Evolutionary conservation across 2,113 vertebrate species (phyloP), one percentile per base, ranked within the genome.

Genomic region (Helogale parvula): DNA sequence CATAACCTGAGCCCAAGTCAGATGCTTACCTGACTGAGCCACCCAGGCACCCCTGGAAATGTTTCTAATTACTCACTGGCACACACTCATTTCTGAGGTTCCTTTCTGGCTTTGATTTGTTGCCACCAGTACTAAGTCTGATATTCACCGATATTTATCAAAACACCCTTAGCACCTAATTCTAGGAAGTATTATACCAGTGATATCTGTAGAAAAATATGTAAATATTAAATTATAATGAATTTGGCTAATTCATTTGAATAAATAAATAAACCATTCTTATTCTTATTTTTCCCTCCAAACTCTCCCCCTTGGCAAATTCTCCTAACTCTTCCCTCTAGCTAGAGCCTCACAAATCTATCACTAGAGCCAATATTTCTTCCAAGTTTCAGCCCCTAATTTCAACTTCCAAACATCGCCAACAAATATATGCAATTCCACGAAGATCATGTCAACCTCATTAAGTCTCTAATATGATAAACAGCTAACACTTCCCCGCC

Each of bases 181-280:
- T 94, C 10, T 80, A 96, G 71, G 47, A 96, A 83, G 87, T 35
- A 57, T 10, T 83, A 1, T 47, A 41, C 9, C 31, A 52, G 23
- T 6, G 16, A 41, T n/a, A 65, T 29, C 63, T 0, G 7, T 29
- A 12, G 82, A 96, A 77, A 96, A 79, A 13, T 4, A 63, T 45
- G 4, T 69, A 76, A 86, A 60, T 85, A 88, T 84, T 94, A 94
- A 83, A 47, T 69, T 94, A 50, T 52, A 83, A 91, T 29, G 23
- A 76, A 33, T 6, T 88, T 88, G 66, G 31, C 29, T 76, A 79
- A 89, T 85, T 89, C 23, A 38, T 50, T 71, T 82, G 14, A 88
- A 77, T 38, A 85, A 71, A 83, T 57, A 50, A 93, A 77, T 35
- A 74, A 87, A 77, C 19, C 12, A 0, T 38, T 79, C n/a, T 27